phyloP scores from a whole-genome alignment of 2,888 invertebrate species.

The Thysanoteuthis rhombus region DNA sequence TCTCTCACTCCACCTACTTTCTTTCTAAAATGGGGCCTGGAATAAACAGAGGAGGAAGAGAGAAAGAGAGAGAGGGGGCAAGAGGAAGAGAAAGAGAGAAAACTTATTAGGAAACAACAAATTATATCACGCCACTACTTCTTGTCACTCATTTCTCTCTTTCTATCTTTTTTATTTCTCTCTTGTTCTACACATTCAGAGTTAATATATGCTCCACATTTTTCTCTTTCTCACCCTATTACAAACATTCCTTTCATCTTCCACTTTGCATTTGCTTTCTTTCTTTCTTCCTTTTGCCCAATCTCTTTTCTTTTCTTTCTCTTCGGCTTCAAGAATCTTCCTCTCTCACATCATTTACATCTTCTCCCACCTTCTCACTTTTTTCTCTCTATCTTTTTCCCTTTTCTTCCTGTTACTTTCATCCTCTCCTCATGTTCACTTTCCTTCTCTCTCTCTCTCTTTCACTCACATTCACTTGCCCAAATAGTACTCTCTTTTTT shows the following conservation, averaged over 20 bases:
- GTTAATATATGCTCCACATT: neutral
- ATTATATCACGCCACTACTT: neutral
- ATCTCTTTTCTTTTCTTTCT: neutral
- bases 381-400: neutral
- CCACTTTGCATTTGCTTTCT: neutral
- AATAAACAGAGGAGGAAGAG: neutral
- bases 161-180: neutral
- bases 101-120: neutral
- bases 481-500: no score
- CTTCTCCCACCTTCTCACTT: neutral
- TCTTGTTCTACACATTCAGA: neutral
- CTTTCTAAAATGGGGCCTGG: no score
- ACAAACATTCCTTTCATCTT: neutral
- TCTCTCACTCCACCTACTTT: no score
- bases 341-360: neutral
- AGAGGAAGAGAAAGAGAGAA: neutral
- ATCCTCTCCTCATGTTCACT: neutral
- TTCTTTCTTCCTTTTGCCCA: neutral
- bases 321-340: neutral
- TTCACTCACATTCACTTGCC: no score
- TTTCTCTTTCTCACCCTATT: no score
- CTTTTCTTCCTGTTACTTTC: neutral
- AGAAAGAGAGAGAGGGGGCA: neutral
- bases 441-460: neutral
- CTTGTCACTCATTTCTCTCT: neutral